These are phyloP conservation scores for Holotrichia oblita DNA, from an alignment of 1,140 invertebrate genomes.

Conservation along the genomic window DNA sequence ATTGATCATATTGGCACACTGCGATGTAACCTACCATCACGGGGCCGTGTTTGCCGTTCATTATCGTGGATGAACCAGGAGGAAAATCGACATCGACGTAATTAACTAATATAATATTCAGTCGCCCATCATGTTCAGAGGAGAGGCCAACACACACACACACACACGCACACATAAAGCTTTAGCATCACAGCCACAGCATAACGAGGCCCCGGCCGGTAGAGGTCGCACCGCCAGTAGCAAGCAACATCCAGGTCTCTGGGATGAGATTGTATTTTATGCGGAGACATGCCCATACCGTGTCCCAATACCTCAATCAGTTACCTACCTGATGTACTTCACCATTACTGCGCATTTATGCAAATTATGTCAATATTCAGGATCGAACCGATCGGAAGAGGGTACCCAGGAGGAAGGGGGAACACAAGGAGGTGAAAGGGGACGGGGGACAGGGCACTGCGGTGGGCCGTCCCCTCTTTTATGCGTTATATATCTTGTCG, in stretches of 20 bases:
- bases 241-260: background rate
- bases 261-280: conserved; percentile 47
- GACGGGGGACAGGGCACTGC: background rate
- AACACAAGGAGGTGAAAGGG: background rate
- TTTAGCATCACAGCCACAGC: background rate
- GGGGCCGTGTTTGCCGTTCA: background rate
- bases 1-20: no score
- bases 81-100: background rate
- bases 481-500: background rate
- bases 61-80: background rate
- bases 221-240: conserved; percentile 35
- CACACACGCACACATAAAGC: background rate
- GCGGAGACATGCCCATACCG: conserved; percentile 56
- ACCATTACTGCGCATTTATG: conserved; percentile 56
- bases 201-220: background rate
- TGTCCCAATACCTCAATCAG: conserved; percentile 57
- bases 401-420: background rate
- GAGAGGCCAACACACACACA: conserved; percentile 17
- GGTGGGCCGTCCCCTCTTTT: background rate
- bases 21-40: background rate
- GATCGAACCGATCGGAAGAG: conserved; percentile 27
- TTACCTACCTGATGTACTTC: conserved; percentile 56
- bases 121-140: conserved; percentile 30
- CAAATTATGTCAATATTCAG: conserved; percentile 54
- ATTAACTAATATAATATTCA: conserved; percentile 43